Evolutionary conservation across 2,797 vertebrate genomes (phyloP).

Genomic region (Poecilia wingei): DNA sequence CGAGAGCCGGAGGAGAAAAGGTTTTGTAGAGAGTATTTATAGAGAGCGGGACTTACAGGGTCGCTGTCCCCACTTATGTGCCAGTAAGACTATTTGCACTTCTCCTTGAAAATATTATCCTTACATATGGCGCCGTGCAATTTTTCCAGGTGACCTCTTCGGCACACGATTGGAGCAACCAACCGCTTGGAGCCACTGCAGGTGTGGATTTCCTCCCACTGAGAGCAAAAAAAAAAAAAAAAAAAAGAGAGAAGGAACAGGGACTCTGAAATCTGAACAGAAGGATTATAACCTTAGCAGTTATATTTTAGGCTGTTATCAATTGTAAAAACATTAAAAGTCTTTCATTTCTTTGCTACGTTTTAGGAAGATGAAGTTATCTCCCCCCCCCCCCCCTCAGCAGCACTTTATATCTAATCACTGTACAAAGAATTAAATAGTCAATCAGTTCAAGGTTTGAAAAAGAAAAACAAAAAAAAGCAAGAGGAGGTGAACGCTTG

Average conservation of each 20-base stretch:
- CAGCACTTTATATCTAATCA: conserved; percentile 99
- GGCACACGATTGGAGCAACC: conserved; percentile 88
- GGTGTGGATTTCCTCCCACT: conserved; percentile 87
- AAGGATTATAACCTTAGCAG: conserved; percentile 84
- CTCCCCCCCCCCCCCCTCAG: conserved; percentile 87
- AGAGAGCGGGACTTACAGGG: conserved; percentile 99
- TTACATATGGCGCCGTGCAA: conserved; percentile 93
- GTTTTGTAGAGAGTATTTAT: conserved; percentile 99
- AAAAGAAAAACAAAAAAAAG: conserved; percentile 55
- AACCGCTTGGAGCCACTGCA: conserved; percentile 86
- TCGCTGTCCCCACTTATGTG: conserved; percentile 99
- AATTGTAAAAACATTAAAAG: conserved; percentile 82
- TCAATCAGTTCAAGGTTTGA: conserved; percentile 78
- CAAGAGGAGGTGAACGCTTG: conserved; percentile 49
- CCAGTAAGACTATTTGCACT: conserved; percentile 99
- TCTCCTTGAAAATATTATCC: conserved; percentile 93
- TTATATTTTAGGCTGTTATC: conserved; percentile 86
- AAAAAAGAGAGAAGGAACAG: conserved; percentile 84
- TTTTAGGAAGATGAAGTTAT: conserved; percentile 89
- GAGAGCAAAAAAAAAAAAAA: conserved; percentile 73
- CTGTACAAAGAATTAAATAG: conserved; percentile 92
- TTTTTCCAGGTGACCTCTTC: conserved; percentile 89
- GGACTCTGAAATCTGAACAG: conserved; percentile 90
- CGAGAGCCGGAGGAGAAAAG: conserved; percentile 89
- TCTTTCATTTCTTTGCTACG: conserved; percentile 82